Conservation (phyloP, 2,113 vertebrate genomes). For the Phaethon lepturus region DNA sequence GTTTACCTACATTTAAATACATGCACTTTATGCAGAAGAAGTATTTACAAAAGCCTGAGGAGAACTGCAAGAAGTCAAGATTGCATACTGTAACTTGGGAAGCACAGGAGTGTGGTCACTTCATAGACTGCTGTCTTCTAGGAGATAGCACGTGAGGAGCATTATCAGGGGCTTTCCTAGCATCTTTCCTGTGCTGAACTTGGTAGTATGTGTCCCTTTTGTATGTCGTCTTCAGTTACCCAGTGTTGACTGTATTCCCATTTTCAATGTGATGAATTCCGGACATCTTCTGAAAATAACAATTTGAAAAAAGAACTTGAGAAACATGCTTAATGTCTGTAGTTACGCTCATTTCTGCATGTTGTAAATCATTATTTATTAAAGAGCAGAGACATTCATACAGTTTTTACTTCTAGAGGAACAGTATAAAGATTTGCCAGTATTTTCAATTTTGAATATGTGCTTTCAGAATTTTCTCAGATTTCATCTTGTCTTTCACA, state of each 20-base stretch:
- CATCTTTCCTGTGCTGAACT: not conserved
- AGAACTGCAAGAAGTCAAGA: not conserved
- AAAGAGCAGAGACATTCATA: not conserved
- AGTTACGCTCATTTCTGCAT: not conserved
- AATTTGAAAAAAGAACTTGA: not conserved
- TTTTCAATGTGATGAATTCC: not conserved
- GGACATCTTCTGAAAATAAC: not conserved
- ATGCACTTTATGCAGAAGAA: not conserved
- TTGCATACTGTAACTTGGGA: not conserved
- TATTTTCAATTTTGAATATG: not conserved
- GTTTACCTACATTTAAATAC: not conserved
- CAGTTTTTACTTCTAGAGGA: not conserved
- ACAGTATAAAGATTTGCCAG: not conserved
- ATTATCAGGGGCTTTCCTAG: not conserved
- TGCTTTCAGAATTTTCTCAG: not conserved
- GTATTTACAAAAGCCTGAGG: not conserved
- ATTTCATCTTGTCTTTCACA: not conserved
- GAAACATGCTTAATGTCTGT: not conserved
- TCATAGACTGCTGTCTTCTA: not conserved
- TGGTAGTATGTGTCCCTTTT: not conserved
- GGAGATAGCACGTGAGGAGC: not conserved
- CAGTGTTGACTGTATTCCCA: not conserved
- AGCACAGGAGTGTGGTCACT: not conserved
- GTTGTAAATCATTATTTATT: not conserved
- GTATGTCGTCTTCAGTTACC: not conserved